Conservation (phyloP, 2,113 vertebrate species). For the Ovibos moschatus region DNA sequence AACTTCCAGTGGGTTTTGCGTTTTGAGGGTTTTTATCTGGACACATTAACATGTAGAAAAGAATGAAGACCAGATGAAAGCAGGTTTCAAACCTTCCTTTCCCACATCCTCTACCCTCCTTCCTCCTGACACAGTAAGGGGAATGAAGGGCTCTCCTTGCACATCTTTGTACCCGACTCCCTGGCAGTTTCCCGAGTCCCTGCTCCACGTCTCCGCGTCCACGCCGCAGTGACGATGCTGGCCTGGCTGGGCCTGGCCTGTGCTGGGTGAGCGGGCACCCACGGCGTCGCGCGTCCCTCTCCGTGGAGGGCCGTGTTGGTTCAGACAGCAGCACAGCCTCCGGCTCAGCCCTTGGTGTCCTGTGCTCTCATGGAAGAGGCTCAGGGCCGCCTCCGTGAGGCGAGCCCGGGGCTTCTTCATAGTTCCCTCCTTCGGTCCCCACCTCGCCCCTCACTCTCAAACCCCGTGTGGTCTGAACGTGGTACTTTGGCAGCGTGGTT, state of each 20-base stretch:
- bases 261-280: conserved; percentile 77
- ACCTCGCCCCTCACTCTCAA: not conserved
- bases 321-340: conserved; percentile 70
- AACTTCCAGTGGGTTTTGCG: conserved; percentile 11
- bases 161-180: conserved; percentile 81
- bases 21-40: conserved; percentile 16
- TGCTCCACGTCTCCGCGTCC: conserved; percentile 57
- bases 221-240: conserved; percentile 79
- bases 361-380: not conserved
- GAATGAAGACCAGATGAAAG: conserved; percentile 26
- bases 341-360: conserved; percentile 44
- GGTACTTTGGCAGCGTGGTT: conserved; percentile 82
- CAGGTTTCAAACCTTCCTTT: conserved; percentile 50
- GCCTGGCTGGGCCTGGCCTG: conserved; percentile 83
- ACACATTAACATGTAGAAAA: not conserved
- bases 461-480: conserved; percentile 74
- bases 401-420: conserved; percentile 19
- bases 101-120: conserved; percentile 83
- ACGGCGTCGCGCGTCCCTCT: conserved; percentile 82
- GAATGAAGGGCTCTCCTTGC: conserved; percentile 86
- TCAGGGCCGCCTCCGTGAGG: accelerated
- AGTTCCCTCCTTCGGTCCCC: not conserved
- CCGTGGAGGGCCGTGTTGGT: conserved; percentile 74
- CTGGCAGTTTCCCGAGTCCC: conserved; percentile 77
- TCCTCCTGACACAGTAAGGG: conserved; percentile 82